Conservation (phyloP, 1,140 invertebrate species). For the Periplaneta americana region DNA sequence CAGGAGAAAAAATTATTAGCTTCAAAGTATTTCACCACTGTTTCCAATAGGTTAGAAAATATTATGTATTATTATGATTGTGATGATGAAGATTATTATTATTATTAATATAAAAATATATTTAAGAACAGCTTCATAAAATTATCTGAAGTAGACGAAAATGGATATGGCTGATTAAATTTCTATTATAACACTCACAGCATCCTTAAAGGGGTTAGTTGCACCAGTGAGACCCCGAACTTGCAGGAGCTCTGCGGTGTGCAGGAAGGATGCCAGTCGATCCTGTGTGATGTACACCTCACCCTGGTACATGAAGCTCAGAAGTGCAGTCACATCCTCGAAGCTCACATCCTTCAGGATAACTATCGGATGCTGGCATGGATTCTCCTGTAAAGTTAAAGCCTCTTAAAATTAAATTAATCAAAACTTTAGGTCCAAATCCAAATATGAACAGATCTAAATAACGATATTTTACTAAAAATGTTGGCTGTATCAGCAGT, state of each 20-base stretch:
- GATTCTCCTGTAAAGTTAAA: conserved; percentile 42
- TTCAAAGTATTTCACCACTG: too few relatives aligned
- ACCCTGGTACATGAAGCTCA: conserved; percentile 49
- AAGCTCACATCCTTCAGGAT: conserved; percentile 45
- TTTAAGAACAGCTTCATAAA: too few relatives aligned
- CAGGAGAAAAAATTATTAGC: too few relatives aligned
- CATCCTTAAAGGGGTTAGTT: conserved; percentile 6
- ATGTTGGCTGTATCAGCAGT: too few relatives aligned
- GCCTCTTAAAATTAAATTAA: background rate
- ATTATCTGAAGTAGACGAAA: too few relatives aligned
- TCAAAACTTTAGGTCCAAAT: background rate
- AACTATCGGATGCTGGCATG: conserved; percentile 47
- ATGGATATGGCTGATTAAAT: too few relatives aligned
- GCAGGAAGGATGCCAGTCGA: conserved; percentile 38
- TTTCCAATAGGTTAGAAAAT: too few relatives aligned
- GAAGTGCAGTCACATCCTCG: conserved; percentile 41
- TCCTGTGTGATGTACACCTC: conserved; percentile 46
- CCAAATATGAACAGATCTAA: background rate
- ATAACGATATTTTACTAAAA: too few relatives aligned
- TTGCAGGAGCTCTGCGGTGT: conserved; percentile 42
- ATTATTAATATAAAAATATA: too few relatives aligned
- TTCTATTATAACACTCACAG: background rate
- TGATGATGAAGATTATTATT: too few relatives aligned
- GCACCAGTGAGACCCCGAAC: conserved; percentile 37
- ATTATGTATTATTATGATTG: too few relatives aligned